Conservation (phyloP, 1,140 invertebrate species). For the Sinella curviseta region DNA sequence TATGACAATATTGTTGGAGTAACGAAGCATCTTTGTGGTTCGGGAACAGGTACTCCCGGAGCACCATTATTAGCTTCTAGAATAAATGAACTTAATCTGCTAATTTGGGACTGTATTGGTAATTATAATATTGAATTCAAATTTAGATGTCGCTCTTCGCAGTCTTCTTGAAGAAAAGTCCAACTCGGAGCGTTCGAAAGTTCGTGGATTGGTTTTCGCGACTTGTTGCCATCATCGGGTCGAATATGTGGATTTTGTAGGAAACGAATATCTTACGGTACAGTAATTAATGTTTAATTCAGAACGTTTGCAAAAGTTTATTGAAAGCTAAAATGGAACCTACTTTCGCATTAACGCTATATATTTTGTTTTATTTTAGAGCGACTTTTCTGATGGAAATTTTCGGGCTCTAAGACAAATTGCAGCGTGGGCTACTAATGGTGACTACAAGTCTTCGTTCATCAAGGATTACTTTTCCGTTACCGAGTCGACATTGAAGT, state of each 20-base stretch:
- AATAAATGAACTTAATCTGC: too few species aligned
- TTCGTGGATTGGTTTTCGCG: slow-evolving; percentile 70
- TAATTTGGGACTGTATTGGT: too few species aligned
- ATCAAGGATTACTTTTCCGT: neutral
- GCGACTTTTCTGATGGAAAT: neutral
- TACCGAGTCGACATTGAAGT: neutral
- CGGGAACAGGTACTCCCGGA: slow-evolving; percentile 67
- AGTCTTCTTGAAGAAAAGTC: slow-evolving; percentile 61
- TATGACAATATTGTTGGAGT: slow-evolving; percentile 65
- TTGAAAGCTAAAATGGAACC: neutral
- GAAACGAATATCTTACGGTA: slow-evolving; percentile 64
- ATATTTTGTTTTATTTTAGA: slow-evolving; percentile 7
- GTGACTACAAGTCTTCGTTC: neutral
- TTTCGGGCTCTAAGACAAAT: neutral
- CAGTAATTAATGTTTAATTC: too few species aligned
- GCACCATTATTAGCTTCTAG: neutral
- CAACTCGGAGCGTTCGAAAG: slow-evolving; percentile 52
- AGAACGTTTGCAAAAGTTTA: neutral
- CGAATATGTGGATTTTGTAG: slow-evolving; percentile 69
- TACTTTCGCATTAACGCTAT: neutral
- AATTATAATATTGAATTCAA: too few species aligned
- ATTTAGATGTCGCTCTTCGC: slow-evolving; percentile 68
- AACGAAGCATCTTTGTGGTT: slow-evolving; percentile 84
- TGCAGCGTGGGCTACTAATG: slow-evolving; percentile 13
- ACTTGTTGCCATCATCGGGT: slow-evolving; percentile 87